Evolutionary conservation across 1,140 invertebrate species (phyloP).

Genomic region (Caligus rogercresseyi): DNA sequence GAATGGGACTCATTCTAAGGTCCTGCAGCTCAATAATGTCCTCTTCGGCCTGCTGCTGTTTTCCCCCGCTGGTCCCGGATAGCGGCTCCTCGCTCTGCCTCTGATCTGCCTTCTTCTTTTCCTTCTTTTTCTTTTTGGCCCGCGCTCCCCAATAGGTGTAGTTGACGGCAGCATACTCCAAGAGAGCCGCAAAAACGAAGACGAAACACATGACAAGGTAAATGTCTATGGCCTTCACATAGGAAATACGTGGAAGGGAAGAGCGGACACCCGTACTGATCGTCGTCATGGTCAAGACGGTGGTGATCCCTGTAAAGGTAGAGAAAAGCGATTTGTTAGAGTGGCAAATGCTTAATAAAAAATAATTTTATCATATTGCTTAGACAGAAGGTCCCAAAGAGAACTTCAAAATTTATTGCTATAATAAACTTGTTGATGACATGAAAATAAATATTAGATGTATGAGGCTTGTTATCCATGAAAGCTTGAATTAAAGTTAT

Average conservation of each 20-base stretch:
- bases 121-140: constrained; percentile 55
- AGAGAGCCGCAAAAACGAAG: constrained; percentile 87
- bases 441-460: no score
- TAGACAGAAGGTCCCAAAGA: no score
- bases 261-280: constrained; percentile 92
- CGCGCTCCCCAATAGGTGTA: constrained; percentile 94
- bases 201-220: constrained; percentile 98
- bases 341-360: constrained; percentile 10
- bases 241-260: constrained; percentile 84
- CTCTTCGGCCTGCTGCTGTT: constrained; percentile 34
- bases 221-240: constrained; percentile 96
- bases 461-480: no score
- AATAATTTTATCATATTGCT: no score
- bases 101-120: constrained; percentile 24
- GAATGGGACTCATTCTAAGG: constrained; percentile 57
- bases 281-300: constrained; percentile 96
- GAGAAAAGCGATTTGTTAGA: not conserved
- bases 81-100: constrained; percentile 17
- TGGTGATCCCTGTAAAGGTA: constrained; percentile 66
- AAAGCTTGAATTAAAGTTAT: no score
- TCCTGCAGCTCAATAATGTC: constrained; percentile 62
- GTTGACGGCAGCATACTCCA: constrained; percentile 95
- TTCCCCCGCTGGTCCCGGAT: constrained; percentile 24
- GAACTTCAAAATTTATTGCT: no score
- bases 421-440: no score